These are phyloP conservation scores for Moxostoma hubbsi DNA, from an alignment of 2,797 vertebrate species.

Conservation along the genomic window DNA sequence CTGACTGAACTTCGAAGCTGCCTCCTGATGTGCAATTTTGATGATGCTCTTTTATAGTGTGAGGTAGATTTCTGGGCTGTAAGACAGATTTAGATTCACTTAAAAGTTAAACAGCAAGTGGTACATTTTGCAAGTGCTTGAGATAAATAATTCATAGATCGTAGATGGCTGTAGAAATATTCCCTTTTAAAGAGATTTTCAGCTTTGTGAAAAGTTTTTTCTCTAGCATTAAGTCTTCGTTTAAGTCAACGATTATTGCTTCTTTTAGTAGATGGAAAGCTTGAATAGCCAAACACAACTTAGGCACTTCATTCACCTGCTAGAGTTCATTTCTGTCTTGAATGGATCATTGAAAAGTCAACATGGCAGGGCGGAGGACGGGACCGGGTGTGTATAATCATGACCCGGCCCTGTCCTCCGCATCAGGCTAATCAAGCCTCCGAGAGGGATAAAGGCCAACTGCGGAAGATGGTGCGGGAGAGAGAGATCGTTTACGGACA, in stretches of 20 bases:
- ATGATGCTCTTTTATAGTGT: conserved; percentile 14
- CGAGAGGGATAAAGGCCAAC: no score
- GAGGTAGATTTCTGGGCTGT: neutral
- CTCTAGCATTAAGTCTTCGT: neutral
- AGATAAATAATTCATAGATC: conserved; percentile 38
- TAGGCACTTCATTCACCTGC: neutral
- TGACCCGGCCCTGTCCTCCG: no score
- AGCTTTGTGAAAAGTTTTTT: neutral
- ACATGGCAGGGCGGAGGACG: no score
- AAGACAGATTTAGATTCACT: neutral
- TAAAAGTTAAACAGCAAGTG: conserved; percentile 1
- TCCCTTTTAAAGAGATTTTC: conserved; percentile 19
- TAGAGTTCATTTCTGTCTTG: neutral
- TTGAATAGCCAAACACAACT: neutral
- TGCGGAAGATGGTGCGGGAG: no score
- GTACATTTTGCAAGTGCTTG: conserved; percentile 3
- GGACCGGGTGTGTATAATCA: no score
- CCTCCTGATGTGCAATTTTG: conserved; percentile 19
- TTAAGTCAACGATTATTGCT: neutral
- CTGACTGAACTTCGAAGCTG: conserved; percentile 10
- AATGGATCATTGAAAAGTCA: neutral
- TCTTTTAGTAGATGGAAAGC: neutral
- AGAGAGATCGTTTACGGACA: no score
- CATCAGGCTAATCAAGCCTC: no score
- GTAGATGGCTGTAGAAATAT: conserved; percentile 20